Conservation (phyloP, 2,113 vertebrate genomes). For the Brachypteracias leptosomus region DNA sequence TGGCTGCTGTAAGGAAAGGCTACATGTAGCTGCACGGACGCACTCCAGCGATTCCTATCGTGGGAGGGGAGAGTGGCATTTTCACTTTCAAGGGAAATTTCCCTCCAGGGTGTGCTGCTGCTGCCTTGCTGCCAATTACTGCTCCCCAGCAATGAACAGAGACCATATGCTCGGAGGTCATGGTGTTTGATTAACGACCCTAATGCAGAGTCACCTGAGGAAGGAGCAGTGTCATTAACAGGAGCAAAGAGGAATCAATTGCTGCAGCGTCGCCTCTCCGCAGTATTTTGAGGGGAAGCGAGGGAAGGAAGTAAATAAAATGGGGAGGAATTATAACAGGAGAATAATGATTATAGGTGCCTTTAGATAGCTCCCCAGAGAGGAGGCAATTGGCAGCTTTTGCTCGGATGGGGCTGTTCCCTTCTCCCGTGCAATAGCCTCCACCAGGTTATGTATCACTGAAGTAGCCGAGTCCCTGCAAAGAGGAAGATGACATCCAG, state of each 20-base stretch:
- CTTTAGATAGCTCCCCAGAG: background rate
- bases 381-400: background rate
- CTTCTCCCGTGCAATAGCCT: background rate
- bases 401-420: background rate
- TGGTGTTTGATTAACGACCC: constrained; percentile 2
- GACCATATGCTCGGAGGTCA: background rate
- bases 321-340: background rate
- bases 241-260: background rate
- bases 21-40: background rate
- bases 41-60: background rate
- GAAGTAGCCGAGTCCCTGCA: background rate
- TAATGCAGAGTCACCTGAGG: constrained; percentile 3
- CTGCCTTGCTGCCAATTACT: background rate
- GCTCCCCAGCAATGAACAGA: background rate
- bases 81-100: constrained; percentile 23
- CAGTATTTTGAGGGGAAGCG: background rate
- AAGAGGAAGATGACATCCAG: background rate
- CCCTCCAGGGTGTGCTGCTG: background rate
- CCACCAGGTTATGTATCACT: background rate
- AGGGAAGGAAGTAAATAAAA: background rate
- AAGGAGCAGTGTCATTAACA: background rate
- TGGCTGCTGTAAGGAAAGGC: background rate
- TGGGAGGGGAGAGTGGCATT: background rate
- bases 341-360: background rate
- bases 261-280: background rate